Base-by-base conservation (phyloP, 2,888 invertebrate species). In the Ormyrus pomaceus region DNA sequence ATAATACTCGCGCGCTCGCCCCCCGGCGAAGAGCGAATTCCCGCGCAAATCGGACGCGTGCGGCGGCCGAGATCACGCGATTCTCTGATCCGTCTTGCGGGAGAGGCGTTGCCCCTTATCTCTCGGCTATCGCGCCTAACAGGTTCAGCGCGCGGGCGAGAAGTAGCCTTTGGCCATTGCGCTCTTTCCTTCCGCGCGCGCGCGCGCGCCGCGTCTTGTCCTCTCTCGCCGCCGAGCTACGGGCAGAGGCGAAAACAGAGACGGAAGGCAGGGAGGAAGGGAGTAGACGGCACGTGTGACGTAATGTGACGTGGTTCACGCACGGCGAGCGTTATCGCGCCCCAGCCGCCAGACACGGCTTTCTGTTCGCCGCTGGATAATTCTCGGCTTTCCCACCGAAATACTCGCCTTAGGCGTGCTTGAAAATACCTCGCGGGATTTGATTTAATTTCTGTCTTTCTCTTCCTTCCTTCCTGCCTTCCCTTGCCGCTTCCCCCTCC, bases 31-130 rank as follows among this genome's bases (percentile, higher is more conserved):
- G 34, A 34, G 34, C 34, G 34, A 34, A 34, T 34, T 34, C 34
- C 34, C 34, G 34, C 34, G n/a, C 59, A 65, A 81, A 72, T 79
- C 73, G 59, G 77, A 82, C 65, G 51, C 62, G 53, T 45, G 66
- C 80, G 50, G 69, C 59, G 61, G 34, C 13, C 45, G 51, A 13
- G 71, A 80, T 84, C 89, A 89, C 89, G 89, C 89, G 87, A 89
- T 89, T 84, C 86, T 86, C 89, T 90, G 90, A 89, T 90, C 90
- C 88, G 87, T 89, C 90, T 88, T 90, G 19, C 83, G 80, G 84
- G 84, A 87, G 87, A 89, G 89, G 88, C 89, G 88, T 89, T 88
- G 86, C 87, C 34, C 83, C 84, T 86, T 89, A 89, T 89, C 89
- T 87, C 72, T 84, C 13, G 7, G 8, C 58, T 46, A 80, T 77